phyloP scores from a whole-genome alignment of 2,888 invertebrate species.

The Pollenia amentaria region DNA sequence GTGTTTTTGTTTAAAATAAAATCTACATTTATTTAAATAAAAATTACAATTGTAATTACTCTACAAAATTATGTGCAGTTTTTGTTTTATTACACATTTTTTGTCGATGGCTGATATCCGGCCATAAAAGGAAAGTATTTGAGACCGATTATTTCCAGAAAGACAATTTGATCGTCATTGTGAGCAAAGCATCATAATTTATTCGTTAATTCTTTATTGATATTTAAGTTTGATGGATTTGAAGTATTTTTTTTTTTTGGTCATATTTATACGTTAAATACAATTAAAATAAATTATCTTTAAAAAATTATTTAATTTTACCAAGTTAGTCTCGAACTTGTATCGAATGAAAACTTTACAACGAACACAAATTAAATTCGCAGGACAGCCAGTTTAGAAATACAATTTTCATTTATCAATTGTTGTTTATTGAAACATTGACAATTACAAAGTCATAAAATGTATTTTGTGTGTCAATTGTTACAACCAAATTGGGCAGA shows the following conservation, averaged over 20 bases:
- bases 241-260: not conserved
- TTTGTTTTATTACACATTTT: conserved; percentile 6
- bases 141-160: not conserved
- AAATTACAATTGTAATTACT: conserved; percentile 5
- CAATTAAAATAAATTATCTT: conserved; percentile 68
- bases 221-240: conserved; percentile 38
- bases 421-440: conserved; percentile 23
- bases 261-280: not conserved
- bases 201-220: conserved; percentile 20
- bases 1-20: not conserved
- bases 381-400: conserved; percentile 12
- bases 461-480: conserved; percentile 50
- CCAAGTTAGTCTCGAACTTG: conserved; percentile 56
- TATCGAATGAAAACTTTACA: conserved; percentile 8
- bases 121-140: conserved; percentile 22
- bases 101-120: not conserved
- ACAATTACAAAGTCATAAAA: conserved; percentile 57
- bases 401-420: conserved; percentile 7
- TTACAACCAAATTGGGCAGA: conserved; percentile 58
- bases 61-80: not conserved
- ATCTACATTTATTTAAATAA: conserved; percentile 9
- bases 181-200: conserved; percentile 24
- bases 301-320: conserved; percentile 54
- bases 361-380: conserved; percentile 24
- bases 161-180: conserved; percentile 40